A percentile compares a stretch with the other conserved stretches of the same genome.
phyloP scores from a whole-genome alignment of 2,113 vertebrate genomes.

The Cottus gobio region DNA sequence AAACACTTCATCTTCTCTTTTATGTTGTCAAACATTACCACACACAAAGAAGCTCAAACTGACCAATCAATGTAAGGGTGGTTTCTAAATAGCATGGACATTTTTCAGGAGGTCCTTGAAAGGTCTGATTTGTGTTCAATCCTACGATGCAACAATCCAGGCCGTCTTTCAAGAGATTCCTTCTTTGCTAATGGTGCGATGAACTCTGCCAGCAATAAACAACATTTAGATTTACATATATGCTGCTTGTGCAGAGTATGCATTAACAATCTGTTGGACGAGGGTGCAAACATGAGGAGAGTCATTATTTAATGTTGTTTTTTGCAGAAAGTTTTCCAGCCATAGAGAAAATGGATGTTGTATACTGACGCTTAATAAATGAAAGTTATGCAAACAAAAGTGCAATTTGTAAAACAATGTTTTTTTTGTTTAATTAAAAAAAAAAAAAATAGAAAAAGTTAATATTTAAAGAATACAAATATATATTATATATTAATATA shows the following conservation, averaged over 20 bases:
- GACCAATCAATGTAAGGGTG: background rate
- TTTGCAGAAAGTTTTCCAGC: background rate
- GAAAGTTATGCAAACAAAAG: background rate
- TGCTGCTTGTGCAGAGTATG: background rate
- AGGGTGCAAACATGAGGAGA: background rate
- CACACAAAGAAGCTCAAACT: constrained; percentile 20
- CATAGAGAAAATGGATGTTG: background rate
- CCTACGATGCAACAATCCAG: background rate
- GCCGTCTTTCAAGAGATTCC: background rate
- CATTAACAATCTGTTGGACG: background rate
- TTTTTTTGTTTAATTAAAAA: too few species aligned
- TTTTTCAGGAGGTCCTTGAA: constrained; percentile 2
- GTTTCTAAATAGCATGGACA: background rate
- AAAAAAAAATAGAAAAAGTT: background rate
- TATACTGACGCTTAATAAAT: background rate
- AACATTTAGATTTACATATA: background rate
- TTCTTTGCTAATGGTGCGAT: background rate
- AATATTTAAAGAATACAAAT: background rate
- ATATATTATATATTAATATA: too few species aligned
- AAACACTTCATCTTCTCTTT: constrained; percentile 13
- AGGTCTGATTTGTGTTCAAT: background rate
- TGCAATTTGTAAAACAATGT: background rate
- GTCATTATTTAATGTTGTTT: background rate
- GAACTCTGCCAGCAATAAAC: background rate
- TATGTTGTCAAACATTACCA: background rate